phyloP scores from a whole-genome alignment of 2,797 vertebrate species.

The Notolepis coatsorum region DNA sequence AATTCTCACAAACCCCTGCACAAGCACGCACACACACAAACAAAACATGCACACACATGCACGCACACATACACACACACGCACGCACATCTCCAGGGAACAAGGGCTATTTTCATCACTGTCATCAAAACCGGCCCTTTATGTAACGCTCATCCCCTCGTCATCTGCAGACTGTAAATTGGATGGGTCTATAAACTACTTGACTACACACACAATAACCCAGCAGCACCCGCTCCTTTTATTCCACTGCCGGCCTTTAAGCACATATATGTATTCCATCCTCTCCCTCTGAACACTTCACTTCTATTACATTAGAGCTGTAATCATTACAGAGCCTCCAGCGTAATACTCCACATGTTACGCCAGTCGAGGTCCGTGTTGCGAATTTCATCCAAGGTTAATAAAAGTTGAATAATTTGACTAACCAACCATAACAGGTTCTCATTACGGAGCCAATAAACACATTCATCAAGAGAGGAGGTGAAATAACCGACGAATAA shows the following conservation, averaged over 20 bases:
- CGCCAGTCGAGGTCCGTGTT: slow-evolving; percentile 86
- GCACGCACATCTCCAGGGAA: slow-evolving; percentile 31
- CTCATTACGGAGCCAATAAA: slow-evolving; percentile 93
- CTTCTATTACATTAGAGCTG: slow-evolving; percentile 79
- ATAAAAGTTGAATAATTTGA: slow-evolving; percentile 96
- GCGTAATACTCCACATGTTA: slow-evolving; percentile 86
- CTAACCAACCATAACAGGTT: slow-evolving; percentile 92
- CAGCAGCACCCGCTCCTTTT: slow-evolving; percentile 61
- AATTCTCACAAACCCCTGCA: too few relatives aligned
- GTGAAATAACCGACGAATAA: slow-evolving; percentile 77
- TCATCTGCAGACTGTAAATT: slow-evolving; percentile 76
- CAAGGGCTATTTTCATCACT: slow-evolving; percentile 54
- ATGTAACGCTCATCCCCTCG: slow-evolving; percentile 74
- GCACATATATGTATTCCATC: slow-evolving; percentile 74
- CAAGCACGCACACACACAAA: not conserved
- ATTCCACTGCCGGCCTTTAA: slow-evolving; percentile 72
- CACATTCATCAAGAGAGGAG: slow-evolving; percentile 91
- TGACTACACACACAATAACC: slow-evolving; percentile 79
- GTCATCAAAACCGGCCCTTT: slow-evolving; percentile 58
- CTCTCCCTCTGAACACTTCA: slow-evolving; percentile 63
- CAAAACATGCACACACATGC: not conserved
- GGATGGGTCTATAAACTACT: slow-evolving; percentile 77
- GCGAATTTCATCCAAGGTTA: slow-evolving; percentile 92
- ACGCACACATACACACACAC: slow-evolving; percentile 23
- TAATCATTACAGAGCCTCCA: slow-evolving; percentile 89